Base-by-base conservation (phyloP, 2,888 invertebrate species). In the Nemotelus nigrinus region DNA sequence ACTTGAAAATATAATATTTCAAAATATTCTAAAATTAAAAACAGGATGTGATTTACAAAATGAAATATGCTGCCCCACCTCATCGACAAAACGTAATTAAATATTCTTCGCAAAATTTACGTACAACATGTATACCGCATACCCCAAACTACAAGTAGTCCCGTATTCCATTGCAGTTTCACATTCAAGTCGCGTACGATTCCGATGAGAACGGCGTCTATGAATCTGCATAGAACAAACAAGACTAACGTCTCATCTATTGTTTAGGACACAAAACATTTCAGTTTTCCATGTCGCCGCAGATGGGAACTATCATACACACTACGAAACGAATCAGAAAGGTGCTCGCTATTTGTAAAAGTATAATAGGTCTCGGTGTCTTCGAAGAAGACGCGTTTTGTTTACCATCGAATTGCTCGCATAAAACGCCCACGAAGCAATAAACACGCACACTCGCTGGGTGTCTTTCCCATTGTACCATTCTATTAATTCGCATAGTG, bases 391-490 rank as follows among this genome's bases (percentile, higher is more conserved):
- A 3, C 44, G 43, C 8, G 44, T 41, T 45, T 71, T 72, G 45
- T 72, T 57, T 72, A 45, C 6, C 25, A 25, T 25, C 25, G 50
- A 65, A 48, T 50, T 44, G 50, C 25, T 39, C 48, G 39, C 45
- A n/a, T 58, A 72, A 70, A 53, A 72, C 72, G 58, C 72, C 72
- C 72, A 72, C 72, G 72, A 57, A 47, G n/a, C 58, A 58, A 44
- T 58, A 7, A 45, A 47, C 72, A 72, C 72, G 72, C 58, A 72
- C 47, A 45, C 25, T 58, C 58, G n/a, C 10, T 72, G 72, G 58
- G 72, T 58, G 58, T 72, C 57, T 44, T 39, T 7, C 10, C 58
- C 45, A 58, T 72, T 72, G 58, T 41, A 39, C 43, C 10, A n/a
- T 5, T 5, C 39, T 4, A 25, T 6, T 47, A 70, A 70, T 57